phyloP scores from a whole-genome alignment of 2,113 vertebrate genomes.

The Cygnus buccinator region DNA sequence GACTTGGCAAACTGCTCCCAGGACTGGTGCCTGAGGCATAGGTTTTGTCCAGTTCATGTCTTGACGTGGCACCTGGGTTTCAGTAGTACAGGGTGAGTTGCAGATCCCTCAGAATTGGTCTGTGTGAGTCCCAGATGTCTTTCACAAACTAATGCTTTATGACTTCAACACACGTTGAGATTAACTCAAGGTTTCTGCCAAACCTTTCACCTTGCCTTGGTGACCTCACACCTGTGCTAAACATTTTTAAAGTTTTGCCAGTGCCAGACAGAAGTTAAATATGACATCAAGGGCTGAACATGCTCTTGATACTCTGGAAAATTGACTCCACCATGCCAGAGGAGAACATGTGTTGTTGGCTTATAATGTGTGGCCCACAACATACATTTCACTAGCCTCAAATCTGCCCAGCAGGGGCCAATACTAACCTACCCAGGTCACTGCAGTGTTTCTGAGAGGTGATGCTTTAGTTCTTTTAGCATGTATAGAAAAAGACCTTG shows the following conservation, averaged over 20 bases:
- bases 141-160: background rate
- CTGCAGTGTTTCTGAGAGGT: background rate
- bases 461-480: constrained; percentile 9
- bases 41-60: background rate
- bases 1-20: background rate
- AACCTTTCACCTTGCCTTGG: background rate
- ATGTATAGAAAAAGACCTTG: background rate
- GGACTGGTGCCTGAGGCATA: background rate
- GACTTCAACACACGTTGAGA: background rate
- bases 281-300: background rate
- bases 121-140: background rate
- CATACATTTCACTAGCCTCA: background rate
- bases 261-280: background rate
- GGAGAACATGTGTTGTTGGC: background rate
- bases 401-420: background rate
- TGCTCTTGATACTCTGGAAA: background rate
- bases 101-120: background rate
- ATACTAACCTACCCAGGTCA: background rate
- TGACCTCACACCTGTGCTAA: background rate
- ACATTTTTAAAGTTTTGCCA: background rate
- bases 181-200: background rate
- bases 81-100: background rate
- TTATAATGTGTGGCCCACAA: background rate
- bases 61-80: fast-evolving
- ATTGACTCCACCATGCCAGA: background rate